Evolutionary conservation across 1,140 invertebrate genomes (phyloP), one percentile per base, ranked within the genome.

Genomic region (Cecropterus lyciades): DNA sequence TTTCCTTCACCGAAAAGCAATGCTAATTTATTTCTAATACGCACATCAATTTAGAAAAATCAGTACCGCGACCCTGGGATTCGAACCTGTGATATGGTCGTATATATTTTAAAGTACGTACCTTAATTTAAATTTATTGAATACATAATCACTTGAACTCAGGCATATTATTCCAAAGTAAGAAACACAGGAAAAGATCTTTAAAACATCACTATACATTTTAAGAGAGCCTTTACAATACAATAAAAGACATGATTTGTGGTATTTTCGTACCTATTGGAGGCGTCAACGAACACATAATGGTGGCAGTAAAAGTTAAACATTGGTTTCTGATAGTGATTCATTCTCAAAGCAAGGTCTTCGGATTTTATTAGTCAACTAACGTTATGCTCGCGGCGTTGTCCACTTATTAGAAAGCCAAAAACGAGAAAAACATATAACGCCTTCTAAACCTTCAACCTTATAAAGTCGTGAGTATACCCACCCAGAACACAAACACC

Each of bases 361-460:
- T 66, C 60, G 60, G 48, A 60, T 77, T 79, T 82, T 84, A 82
- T 82, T 78, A 79, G 79, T 80, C 73, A 72, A 75, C 51, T 84
- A 70, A 75, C 67, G 3, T 53, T 37, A 0, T 8, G 30, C 51
- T 10, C 42, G 13, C 42, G 42, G 9, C 42, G 13, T 45, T 45
- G 42, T 45, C 15, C 3, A 49, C 11, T 1, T 13, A 14, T 27
- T 46, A 46, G 17, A 16, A 16, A 30, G 27, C 9, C 30, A 51
- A 27, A 49, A n/a, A n/a, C n/a, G n/a, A n/a, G n/a, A n/a, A n/a
- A n/a, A n/a, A n/a, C n/a, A n/a, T n/a, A n/a, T n/a, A n/a, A n/a
- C n/a, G n/a, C n/a, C n/a, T n/a, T n/a, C n/a, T 11, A 49, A 46
- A 33, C 3, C 9, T 5, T 9, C 1, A 33, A 33, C 7, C 3